phyloP scores from a whole-genome alignment of 2,113 vertebrate genomes.

The Mystacornis crossleyi region DNA sequence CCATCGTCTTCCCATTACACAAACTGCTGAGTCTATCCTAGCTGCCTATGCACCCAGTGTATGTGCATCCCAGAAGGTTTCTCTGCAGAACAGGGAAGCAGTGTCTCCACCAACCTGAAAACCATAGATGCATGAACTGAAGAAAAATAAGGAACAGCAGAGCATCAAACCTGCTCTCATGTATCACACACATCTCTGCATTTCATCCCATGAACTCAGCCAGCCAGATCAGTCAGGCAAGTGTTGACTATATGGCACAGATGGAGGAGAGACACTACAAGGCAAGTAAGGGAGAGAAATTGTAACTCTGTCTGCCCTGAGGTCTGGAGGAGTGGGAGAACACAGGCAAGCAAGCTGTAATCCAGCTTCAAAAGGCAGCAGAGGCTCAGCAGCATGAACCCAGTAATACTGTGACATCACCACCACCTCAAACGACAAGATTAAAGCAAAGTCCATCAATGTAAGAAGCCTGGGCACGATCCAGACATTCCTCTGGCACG shows the following conservation, averaged over 20 bases:
- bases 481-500: background rate
- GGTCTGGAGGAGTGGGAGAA: background rate
- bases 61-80: background rate
- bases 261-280: background rate
- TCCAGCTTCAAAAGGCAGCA: background rate
- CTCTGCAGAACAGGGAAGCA: background rate
- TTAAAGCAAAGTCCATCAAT: background rate
- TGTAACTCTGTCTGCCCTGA: background rate
- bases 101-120: background rate
- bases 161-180: background rate
- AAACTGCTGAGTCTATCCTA: background rate
- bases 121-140: background rate
- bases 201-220: background rate
- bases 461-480: background rate
- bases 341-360: background rate
- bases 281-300: background rate
- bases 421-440: background rate
- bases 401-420: background rate
- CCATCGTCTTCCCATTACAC: background rate
- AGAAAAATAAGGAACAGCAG: background rate
- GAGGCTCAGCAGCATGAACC: background rate
- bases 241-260: fast-evolving
- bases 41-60: background rate
- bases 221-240: background rate
- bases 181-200: background rate